Percentiles rank a stretch among this genome's conserved stretches.
These are phyloP conservation scores for Leptocoma aspasia DNA, from an alignment of 2,113 vertebrate genomes.

Conservation along the genomic window DNA sequence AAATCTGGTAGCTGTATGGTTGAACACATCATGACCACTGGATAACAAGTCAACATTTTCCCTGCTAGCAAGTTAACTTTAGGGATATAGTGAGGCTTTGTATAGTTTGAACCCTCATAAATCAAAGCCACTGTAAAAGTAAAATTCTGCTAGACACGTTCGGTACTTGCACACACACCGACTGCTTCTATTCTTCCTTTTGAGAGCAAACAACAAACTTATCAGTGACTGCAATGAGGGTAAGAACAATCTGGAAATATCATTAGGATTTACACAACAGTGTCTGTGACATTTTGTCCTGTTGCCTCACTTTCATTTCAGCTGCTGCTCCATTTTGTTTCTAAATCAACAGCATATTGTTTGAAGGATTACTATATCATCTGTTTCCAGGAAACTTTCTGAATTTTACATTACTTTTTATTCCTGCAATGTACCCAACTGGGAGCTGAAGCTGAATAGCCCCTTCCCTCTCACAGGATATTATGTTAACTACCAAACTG, in stretches of 20 bases:
- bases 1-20: background rate
- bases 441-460: background rate
- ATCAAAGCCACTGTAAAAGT: background rate
- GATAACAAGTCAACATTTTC: background rate
- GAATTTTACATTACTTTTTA: constrained; percentile 34
- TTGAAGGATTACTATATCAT: constrained; percentile 23
- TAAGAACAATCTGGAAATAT: background rate
- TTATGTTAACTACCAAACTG: background rate
- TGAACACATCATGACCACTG: background rate
- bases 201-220: background rate
- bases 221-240: background rate
- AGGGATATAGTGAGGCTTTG: background rate
- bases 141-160: background rate
- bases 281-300: background rate
- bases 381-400: constrained; percentile 54
- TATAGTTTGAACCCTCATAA: background rate
- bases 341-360: constrained; percentile 22
- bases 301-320: background rate
- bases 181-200: background rate
- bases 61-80: background rate
- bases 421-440: background rate
- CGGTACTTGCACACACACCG: background rate
- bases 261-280: background rate
- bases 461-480: background rate
- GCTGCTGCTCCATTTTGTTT: background rate